Base-by-base conservation (phyloP, 1,140 invertebrate genomes). In the Paracyclopina nana region DNA sequence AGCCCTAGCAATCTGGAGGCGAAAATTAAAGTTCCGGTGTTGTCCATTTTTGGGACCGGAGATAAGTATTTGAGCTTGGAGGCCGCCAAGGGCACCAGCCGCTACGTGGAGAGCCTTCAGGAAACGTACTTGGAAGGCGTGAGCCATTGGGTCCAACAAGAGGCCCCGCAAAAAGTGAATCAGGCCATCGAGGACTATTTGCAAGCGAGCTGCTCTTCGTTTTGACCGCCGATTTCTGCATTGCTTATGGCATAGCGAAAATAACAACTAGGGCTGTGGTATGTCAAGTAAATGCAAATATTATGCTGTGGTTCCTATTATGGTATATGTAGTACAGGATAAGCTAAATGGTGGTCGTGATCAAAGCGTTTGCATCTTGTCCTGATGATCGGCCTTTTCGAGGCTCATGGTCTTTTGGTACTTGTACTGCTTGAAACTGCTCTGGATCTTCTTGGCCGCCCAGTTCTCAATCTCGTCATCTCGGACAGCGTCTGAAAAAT, bases 71-170 rank as follows among this genome's bases (percentile, higher is more conserved):
- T 52, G 5, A 42, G 18, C 8, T 12, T 44, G 8, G 38, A 12
- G 5, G 41, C 30, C 9, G 16, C 27, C 25, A 22, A 45, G 24
- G 38, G 38, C n/a, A 24, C 38, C 24, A 14, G 14, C 24, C 27
- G 43, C 14, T 52, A 26, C 14, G 50, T 48, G 8, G 24, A 48
- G 28, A 28, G 30, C 18, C 30, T 48, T 26, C 22, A 22, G 12
- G n/a, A 44, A 11, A 48, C 46, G 30, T 42, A 31, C 5, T n/a
- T 57, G 14, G 52, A 54, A 5, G 45, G 53, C 9, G 50, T 50
- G 3, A 50, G 22, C 4, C 56, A 57, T 45, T 57, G 55, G 56
- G 55, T 53, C 16, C 52, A 51, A 27, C 38, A 50, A 20, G 55
- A 57, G 8, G 43, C 49, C 4, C 50, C 55, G 14, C 5, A 54